These are phyloP conservation scores for Betta splendens DNA, from an alignment of 2,797 vertebrate species.

Conservation along the genomic window DNA sequence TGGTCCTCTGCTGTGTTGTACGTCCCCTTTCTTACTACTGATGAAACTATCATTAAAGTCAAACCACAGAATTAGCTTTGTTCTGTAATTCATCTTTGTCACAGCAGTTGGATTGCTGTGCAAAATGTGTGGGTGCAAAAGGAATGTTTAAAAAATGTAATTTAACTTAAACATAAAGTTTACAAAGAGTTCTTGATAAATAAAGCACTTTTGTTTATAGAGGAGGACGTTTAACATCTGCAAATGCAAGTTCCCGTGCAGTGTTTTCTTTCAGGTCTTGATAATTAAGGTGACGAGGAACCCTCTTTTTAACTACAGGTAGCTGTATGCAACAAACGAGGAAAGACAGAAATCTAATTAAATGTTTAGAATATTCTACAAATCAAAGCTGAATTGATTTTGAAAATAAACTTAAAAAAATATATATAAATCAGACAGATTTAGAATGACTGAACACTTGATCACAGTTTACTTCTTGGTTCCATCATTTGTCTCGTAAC, in stretches of 20 bases:
- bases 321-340: no score
- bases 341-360: no score
- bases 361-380: no score
- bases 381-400: no score
- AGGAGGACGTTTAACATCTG: conserved; percentile 21
- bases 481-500: no score
- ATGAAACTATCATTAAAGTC: conserved; percentile 45
- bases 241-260: conserved; percentile 13
- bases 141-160: conserved; percentile 47
- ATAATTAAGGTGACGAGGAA: no score
- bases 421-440: no score
- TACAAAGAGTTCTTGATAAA: conserved; percentile 39
- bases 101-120: conserved; percentile 17
- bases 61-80: conserved; percentile 42
- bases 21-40: conserved; percentile 16
- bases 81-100: conserved; percentile 50
- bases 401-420: no score
- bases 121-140: conserved; percentile 34
- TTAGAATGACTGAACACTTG: no score
- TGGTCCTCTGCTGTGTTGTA: conserved; percentile 20
- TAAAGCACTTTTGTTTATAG: conserved; percentile 35
- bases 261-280: conserved; percentile 3
- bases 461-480: no score
- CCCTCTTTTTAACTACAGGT: no score
- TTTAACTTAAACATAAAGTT: conserved; percentile 46